Base-by-base conservation (phyloP, 2,888 invertebrate species). In the Panzeria rudis region DNA sequence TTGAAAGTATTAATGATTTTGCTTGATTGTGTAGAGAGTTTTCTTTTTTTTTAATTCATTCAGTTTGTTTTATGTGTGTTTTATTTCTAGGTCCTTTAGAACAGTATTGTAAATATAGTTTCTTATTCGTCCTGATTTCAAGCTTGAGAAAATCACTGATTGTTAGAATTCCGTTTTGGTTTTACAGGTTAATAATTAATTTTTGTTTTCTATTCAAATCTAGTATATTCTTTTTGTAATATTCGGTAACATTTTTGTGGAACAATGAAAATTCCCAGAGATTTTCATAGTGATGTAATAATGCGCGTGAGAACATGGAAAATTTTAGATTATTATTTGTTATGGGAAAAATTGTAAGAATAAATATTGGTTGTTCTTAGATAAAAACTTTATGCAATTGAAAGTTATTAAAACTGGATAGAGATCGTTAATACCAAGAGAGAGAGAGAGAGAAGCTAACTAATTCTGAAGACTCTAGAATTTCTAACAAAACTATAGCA, bases 1-100 rank as follows among this genome's bases (percentile, higher is more conserved):
- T 82, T 71, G 75, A 82, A 85, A 85, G 85, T 79, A 85, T 85
- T 85, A 75, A 85, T 82, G 81, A 78, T 82, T 82, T 82, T 66
- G 56, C 56, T 78, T 73, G 61, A 73, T 81, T 81, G 54, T 81
- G 77, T 62, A 32, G 50, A 35, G 35, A 56, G 13, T 69, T 72
- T 54, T 72, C 47, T n/a, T 61, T n/a, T 71, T 47, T 68, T 52
- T 41, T 23, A 59, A 23, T 66, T 32, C 25, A 61, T 52, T 77
- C 50, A 38, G n/a, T 59, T 38, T 15, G 59, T 13, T 72, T 15
- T 54, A 4, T 69, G 38, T 47, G 35, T 29, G 8, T 23, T 38
- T 41, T 61, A 29, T 52, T 69, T 81, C 29, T 62, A 82, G 52
- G 56, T 81, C 78, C 75, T 82, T 78, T 41, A 75, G 52, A 64